Base-by-base conservation (phyloP, 1,140 invertebrate genomes). In the Drosophila funebris region DNA sequence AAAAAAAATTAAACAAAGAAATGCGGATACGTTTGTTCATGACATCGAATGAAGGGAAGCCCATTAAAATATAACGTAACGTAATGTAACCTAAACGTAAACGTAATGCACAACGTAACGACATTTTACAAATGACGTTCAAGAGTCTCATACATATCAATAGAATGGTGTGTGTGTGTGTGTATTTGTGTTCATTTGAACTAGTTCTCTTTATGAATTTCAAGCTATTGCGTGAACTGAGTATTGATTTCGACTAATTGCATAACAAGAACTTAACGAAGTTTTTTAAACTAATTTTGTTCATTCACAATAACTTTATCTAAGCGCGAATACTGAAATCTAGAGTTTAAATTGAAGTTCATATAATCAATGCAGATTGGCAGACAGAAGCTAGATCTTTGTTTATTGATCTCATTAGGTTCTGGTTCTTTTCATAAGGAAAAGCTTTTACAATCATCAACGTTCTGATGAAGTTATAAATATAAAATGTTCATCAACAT, bases 41-140 rank as follows among this genome's bases (percentile, higher is more conserved):
- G 52, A 78, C 52, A 61, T 62, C 27, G 48, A 60, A 52, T 50
- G 50, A 58, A 29, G 77, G 80, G 82, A 85, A 85, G 82, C 73
- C 80, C 81, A 76, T 64, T 79, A 76, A 61, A 53, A 69, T 31
- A 53, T 33, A 71, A 75, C 18, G 33, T 74, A 87, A 68, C 29
- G 39, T 82, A 73, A n/a, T 46, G 11, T 46, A 62, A 52, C 43
- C 13, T 62, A 39, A 62, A 57, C 9, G 20, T 71, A 46, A 77
- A 80, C 60, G 70, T 88, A 88, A 82, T 82, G 27, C 67, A 71
- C 61, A 76, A 88, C 79, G 69, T 68, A 83, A 71, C 83, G 83
- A 54, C 83, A 88, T 88, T 88, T 88, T 88, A 73, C 41, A 88
- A 88, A 88, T 89, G 83, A 64, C 83, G 78, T 44, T 56, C 69